phyloP scores from a whole-genome alignment of 23 tunicate species.

The Ciona savignyi region DNA sequence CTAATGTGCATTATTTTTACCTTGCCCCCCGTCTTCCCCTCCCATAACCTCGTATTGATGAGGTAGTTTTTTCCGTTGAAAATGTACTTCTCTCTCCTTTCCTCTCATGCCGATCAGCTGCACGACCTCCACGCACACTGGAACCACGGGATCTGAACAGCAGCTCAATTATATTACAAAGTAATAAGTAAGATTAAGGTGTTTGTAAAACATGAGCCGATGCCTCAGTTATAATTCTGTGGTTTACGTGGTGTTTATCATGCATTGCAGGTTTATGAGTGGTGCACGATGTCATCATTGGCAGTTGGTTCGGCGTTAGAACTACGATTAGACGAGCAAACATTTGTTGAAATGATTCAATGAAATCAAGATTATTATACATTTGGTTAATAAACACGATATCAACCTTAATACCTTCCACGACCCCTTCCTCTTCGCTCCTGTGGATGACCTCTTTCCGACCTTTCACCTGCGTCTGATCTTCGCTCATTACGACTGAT shows the following conservation, averaged over 20 bases:
- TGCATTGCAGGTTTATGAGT: conserved; percentile 11
- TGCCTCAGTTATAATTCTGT: conserved; percentile 14
- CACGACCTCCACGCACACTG: not conserved
- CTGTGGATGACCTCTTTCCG: conserved; percentile 14
- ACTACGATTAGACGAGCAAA: no score
- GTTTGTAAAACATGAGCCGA: not conserved
- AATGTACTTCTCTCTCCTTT: not conserved
- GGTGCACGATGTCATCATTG: conserved; percentile 38
- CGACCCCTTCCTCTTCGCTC: conserved; percentile 5
- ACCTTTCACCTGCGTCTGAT: conserved; percentile 1
- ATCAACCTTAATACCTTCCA: conserved; percentile 2
- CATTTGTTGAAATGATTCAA: no score
- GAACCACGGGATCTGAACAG: not conserved
- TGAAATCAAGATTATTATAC: no score
- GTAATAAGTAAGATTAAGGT: no score
- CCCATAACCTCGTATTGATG: not conserved
- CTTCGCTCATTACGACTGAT: not conserved
- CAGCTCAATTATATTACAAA: no score
- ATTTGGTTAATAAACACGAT: no score
- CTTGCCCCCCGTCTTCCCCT: not conserved
- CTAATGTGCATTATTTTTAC: no score
- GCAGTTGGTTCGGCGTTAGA: no score
- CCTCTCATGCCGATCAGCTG: not conserved
- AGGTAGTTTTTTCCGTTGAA: not conserved
- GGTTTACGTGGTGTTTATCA: conserved; percentile 9